Conservation (phyloP, 2,888 invertebrate species). For the Protonemura montana region DNA sequence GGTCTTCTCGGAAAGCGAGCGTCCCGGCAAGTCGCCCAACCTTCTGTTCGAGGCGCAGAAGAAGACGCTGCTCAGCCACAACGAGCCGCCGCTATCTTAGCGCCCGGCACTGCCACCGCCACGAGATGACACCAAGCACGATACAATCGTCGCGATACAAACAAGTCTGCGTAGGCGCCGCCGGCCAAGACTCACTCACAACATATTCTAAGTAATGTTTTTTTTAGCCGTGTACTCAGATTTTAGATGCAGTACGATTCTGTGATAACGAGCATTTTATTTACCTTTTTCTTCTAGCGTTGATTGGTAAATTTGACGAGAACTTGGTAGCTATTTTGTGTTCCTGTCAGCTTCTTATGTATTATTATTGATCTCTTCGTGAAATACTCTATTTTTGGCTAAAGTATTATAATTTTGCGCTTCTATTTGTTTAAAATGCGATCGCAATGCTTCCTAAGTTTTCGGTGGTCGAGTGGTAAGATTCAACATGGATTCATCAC, state of each 20-base stretch:
- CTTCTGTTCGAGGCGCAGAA: constrained; percentile 31
- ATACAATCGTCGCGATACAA: constrained; percentile 21
- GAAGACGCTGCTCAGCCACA: constrained; percentile 33
- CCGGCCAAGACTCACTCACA: constrained; percentile 29
- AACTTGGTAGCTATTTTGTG: constrained; percentile 41
- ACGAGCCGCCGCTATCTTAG: constrained; percentile 30
- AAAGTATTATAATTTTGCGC: constrained; percentile 14
- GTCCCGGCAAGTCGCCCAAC: constrained; percentile 24
- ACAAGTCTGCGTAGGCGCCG: not conserved
- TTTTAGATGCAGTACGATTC: constrained; percentile 48
- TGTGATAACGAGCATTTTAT: constrained; percentile 49
- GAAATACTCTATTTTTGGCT: not conserved
- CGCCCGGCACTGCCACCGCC: not conserved
- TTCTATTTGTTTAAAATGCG: constrained; percentile 21
- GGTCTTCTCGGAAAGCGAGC: not conserved
- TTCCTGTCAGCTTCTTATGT: constrained; percentile 9
- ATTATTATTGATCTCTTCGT: constrained; percentile 27
- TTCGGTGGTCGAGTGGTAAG: constrained; percentile 1
- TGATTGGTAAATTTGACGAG: constrained; percentile 16
- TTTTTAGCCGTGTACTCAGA: constrained; percentile 38
- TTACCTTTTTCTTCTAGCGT: constrained; percentile 23
- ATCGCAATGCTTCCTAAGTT: constrained; percentile 41
- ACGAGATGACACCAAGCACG: constrained; percentile 27
- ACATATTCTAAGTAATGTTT: constrained; percentile 44
- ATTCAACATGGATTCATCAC: not conserved